Percentiles rank a stretch among this genome's conserved stretches.
Evolutionary conservation across 2,113 vertebrate species (phyloP).

Genomic region (Pluvianellus socialis): DNA sequence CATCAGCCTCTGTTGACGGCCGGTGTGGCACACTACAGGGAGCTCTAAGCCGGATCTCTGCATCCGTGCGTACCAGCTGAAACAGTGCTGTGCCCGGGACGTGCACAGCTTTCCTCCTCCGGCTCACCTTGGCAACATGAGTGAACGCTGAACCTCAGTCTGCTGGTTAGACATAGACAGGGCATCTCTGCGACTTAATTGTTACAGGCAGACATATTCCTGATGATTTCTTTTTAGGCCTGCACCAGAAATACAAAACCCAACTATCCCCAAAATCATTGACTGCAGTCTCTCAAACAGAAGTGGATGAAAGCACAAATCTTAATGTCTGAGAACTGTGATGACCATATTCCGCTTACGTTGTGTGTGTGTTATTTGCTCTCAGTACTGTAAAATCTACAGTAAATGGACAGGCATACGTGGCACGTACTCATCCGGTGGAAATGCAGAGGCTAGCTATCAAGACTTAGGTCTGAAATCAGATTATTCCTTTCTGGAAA

Average conservation of each 20-base stretch:
- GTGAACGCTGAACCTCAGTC: not conserved
- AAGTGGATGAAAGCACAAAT: not conserved
- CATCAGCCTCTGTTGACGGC: not conserved
- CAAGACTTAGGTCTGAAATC: not conserved
- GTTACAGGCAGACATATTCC: not conserved
- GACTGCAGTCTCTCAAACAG: not conserved
- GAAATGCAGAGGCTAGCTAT: not conserved
- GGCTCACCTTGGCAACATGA: not conserved
- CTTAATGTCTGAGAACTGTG: not conserved
- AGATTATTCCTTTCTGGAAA: not conserved
- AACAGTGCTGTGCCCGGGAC: not conserved
- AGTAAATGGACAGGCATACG: not conserved
- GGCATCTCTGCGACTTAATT: not conserved
- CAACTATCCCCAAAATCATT: not conserved
- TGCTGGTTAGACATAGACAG: not conserved
- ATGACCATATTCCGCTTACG: not conserved
- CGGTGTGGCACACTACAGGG: not conserved
- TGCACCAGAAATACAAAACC: not conserved
- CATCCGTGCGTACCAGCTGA: accelerated
- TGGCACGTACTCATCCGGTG: not conserved
- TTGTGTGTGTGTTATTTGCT: not conserved
- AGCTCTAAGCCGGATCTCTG: not conserved
- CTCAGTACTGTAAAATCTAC: not conserved
- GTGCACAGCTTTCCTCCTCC: not conserved
- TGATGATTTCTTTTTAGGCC: not conserved